Conservation (phyloP, 1,140 invertebrate genomes). For the Pseudachorutes palmiensis region DNA sequence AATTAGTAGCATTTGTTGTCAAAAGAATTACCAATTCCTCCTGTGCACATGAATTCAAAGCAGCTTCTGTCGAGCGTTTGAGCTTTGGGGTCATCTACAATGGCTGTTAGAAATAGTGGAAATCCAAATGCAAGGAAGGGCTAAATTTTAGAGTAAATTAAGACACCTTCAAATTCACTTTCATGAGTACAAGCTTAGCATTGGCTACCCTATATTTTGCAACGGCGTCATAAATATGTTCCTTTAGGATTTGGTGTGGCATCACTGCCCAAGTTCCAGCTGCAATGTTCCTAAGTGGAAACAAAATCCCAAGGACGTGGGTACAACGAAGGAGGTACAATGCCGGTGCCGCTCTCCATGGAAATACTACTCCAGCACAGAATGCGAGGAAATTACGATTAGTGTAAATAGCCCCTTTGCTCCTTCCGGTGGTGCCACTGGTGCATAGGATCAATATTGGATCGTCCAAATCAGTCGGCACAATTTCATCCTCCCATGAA, state of each 20-base stretch:
- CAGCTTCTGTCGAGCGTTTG: slow-evolving; percentile 25
- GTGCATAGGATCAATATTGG: slow-evolving; percentile 32
- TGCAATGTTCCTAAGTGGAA: slow-evolving; percentile 29
- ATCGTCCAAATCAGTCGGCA: no score
- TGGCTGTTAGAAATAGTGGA: slow-evolving; percentile 25
- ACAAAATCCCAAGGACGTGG: slow-evolving; percentile 35
- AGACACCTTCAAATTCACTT: not conserved
- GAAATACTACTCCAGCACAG: slow-evolving; percentile 25
- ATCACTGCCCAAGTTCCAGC: slow-evolving; percentile 32
- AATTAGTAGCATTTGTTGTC: no score
- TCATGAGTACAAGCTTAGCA: not conserved
- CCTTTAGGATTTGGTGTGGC: slow-evolving; percentile 34
- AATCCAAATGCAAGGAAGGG: slow-evolving; percentile 35
- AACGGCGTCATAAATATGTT: slow-evolving; percentile 36
- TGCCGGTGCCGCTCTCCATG: slow-evolving; percentile 18
- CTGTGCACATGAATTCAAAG: slow-evolving; percentile 27
- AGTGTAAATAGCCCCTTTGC: slow-evolving; percentile 34
- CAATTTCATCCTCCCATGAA: no score
- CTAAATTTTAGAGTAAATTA: slow-evolving; percentile 12
- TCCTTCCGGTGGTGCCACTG: slow-evolving; percentile 31
- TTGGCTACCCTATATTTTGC: slow-evolving; percentile 30
- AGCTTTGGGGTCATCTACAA: slow-evolving; percentile 32
- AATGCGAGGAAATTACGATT: slow-evolving; percentile 23
- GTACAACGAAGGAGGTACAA: slow-evolving; percentile 29
- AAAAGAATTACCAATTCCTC: no score